Base-by-base conservation (phyloP, 2,113 vertebrate genomes). In the Paracanthobrama guichenoti region DNA sequence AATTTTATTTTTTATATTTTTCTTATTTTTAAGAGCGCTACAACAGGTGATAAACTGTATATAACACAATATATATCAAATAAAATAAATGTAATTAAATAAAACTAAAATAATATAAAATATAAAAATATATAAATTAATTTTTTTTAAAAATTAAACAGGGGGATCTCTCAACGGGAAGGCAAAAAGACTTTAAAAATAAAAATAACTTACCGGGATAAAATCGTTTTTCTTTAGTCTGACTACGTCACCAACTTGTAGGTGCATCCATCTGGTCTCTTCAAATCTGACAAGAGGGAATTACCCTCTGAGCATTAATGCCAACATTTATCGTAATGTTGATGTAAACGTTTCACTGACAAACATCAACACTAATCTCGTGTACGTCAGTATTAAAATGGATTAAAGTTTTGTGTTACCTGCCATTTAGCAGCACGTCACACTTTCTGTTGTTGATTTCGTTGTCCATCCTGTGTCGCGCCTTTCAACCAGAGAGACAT, bases 401-500 rank as follows among this genome's bases (percentile, higher is more conserved):
- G 50, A 50, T 35, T 39, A n/a, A 26, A 79, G 57, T 46, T 50
- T 26, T 12, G 9, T 14, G 31, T 28, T 50, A 99, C 98, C 97
- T 97, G 79, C 96, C 95, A 2, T 96, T 91, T 59, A 92, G 92
- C 81, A 99, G 93, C 86, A 99, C 97, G 4, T 99, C 98, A 66
- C 94, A 96, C 0, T 89, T 96, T 87, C 98, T 95, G n/a, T 97
- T 99, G 86, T 99, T 99, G 88, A 99, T 92, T 89, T 99, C 96
- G 0, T 92, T 98, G 90, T 99, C 98, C 96, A 98, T 96, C 87
- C 94, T 94, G 93, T 99, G 98, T 0, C 97, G 96, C n/a, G 97
- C 95, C 98, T 99, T 86, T 2, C 18, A 76, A 59, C 48, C 18
- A 28, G n/a, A 59, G 39, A 84, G 4, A n/a, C 22, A 13, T 22